A percentile compares a stretch with the other conserved stretches of the same genome.
Evolutionary conservation across 2,888 invertebrate genomes (phyloP).

Genomic region (Argynnis bischoffii): DNA sequence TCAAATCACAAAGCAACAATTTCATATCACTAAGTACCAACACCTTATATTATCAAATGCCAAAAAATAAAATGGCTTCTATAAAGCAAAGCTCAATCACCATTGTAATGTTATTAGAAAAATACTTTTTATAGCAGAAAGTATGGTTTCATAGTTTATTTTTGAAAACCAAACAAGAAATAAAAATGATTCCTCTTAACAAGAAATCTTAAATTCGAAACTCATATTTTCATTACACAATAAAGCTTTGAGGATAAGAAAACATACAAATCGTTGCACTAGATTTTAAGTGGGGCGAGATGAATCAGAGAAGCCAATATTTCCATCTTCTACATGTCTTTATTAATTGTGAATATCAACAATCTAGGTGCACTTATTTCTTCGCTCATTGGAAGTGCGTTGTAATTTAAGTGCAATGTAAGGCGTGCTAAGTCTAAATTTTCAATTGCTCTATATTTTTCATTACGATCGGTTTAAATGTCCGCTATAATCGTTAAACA

Average conservation of each 20-base stretch:
- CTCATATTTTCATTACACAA: not conserved
- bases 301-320: constrained; percentile 2
- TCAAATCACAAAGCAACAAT: too few species aligned
- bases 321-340: constrained; percentile 13
- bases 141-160: too few species aligned
- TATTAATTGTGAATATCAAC: constrained; percentile 2
- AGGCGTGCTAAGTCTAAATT: not conserved
- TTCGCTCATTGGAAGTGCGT: not conserved
- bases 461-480: constrained; percentile 12
- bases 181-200: not conserved
- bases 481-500: constrained; percentile 4
- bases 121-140: too few species aligned
- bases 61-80: too few species aligned
- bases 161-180: too few species aligned
- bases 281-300: constrained; percentile 13
- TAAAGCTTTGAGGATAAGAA: constrained; percentile 1
- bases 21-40: too few species aligned
- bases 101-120: too few species aligned
- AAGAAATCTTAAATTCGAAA: too few species aligned
- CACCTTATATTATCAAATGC: too few species aligned
- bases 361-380: not conserved
- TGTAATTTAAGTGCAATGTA: not conserved
- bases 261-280: constrained; percentile 5
- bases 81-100: too few species aligned
- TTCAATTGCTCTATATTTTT: not conserved